These are phyloP conservation scores for Cebuella pygmaea DNA, from an alignment of 2,797 vertebrate species.

Conservation along the genomic window DNA sequence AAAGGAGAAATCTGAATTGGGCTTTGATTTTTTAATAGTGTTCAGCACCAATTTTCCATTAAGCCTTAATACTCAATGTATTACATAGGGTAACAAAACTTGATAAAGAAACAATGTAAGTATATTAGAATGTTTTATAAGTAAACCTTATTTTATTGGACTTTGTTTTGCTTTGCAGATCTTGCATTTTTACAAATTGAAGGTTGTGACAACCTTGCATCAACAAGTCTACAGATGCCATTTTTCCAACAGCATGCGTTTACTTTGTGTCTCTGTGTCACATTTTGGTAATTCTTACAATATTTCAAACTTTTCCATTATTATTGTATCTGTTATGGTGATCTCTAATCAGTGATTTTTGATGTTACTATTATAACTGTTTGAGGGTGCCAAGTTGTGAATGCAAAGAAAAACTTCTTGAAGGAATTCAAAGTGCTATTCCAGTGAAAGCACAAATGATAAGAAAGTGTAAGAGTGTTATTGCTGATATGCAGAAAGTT, in stretches of 20 bases:
- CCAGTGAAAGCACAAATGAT: not conserved
- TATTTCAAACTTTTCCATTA: not conserved
- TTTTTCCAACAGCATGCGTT: not conserved
- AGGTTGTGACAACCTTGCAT: too few relatives aligned
- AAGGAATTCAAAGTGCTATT: not conserved
- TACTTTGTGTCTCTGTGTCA: not conserved
- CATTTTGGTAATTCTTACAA: not conserved
- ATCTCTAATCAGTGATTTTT: not conserved
- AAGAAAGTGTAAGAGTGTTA: not conserved
- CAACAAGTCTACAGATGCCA: not conserved
- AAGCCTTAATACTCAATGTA: not conserved
- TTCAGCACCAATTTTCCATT: not conserved
- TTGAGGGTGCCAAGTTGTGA: not conserved
- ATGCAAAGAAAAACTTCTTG: not conserved
- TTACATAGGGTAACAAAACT: not conserved
- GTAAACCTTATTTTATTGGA: not conserved
- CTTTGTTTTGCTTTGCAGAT: not conserved
- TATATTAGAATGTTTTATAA: not conserved
- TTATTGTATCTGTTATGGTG: not conserved
- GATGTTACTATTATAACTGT: not conserved
- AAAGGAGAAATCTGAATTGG: not conserved
- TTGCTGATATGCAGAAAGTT: not conserved
- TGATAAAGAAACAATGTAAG: not conserved
- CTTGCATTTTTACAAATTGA: not conserved
- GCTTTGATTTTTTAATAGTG: not conserved